phyloP scores from a whole-genome alignment of 2,797 vertebrate genomes.

The Poecilia gillii region DNA sequence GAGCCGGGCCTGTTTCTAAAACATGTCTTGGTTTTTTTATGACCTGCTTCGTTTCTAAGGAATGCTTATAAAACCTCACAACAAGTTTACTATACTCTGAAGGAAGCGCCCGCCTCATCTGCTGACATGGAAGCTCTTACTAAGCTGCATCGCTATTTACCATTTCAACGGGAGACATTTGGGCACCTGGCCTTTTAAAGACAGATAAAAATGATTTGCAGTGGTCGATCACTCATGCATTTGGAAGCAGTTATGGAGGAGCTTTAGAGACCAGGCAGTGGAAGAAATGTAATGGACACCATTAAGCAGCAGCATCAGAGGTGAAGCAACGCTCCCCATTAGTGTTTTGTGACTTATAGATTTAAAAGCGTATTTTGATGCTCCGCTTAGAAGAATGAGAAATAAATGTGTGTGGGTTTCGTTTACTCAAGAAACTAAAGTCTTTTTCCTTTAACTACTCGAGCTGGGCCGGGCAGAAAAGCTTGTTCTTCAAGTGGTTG shows the following conservation, averaged over 20 bases:
- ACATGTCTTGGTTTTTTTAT: constrained; percentile 33
- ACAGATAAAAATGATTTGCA: constrained; percentile 47
- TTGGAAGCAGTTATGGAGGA: constrained; percentile 28
- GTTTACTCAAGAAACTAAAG: neutral
- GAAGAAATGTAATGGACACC: constrained; percentile 29
- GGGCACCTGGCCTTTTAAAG: constrained; percentile 72
- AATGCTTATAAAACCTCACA: constrained; percentile 53
- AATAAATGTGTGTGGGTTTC: neutral
- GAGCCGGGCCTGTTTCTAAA: constrained; percentile 28
- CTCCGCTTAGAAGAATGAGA: neutral
- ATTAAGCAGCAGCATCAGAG: constrained; percentile 13
- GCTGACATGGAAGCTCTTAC: constrained; percentile 54
- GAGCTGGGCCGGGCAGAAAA: neutral
- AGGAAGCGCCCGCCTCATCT: constrained; percentile 43
- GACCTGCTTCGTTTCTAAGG: constrained; percentile 58
- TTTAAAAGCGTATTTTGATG: constrained; percentile 14
- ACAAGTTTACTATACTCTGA: constrained; percentile 33
- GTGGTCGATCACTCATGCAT: constrained; percentile 20
- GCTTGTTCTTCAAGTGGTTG: neutral
- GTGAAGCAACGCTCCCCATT: neutral
- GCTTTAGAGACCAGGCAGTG: constrained; percentile 14
- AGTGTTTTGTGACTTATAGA: constrained; percentile 10
- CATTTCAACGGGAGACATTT: constrained; percentile 55
- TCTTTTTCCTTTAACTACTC: neutral
- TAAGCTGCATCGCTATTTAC: constrained; percentile 54